These are phyloP conservation scores for Monarcha castaneiventris DNA, from an alignment of 2,113 vertebrate species.

Conservation along the genomic window DNA sequence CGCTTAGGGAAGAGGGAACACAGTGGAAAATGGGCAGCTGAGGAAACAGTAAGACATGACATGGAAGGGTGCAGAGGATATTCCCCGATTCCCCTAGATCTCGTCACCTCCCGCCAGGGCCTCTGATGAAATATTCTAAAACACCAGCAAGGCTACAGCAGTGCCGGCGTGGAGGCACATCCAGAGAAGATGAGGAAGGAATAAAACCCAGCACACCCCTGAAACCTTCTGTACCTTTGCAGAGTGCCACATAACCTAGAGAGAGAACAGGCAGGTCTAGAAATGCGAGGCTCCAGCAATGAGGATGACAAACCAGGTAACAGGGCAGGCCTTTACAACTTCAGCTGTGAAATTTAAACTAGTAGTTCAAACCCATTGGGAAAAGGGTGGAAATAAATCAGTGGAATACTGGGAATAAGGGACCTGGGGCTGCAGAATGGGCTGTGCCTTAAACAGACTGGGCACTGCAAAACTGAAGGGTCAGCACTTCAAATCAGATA, in stretches of 20 bases:
- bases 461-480: not conserved
- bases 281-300: not conserved
- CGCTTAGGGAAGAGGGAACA: not conserved
- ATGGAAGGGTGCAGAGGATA: fast-evolving
- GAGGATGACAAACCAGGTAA: not conserved
- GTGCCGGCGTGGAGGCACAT: fast-evolving
- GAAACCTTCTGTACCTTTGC: not conserved
- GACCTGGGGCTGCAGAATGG: not conserved
- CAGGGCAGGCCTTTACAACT: not conserved
- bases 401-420: not conserved
- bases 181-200: not conserved
- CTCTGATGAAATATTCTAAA: not conserved
- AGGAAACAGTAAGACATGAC: fast-evolving
- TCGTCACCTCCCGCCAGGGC: not conserved
- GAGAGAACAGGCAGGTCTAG: not conserved
- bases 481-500: not conserved
- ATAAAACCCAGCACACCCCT: not conserved
- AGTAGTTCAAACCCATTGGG: not conserved
- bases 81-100: not conserved
- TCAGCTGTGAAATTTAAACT: not conserved
- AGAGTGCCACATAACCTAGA: fast-evolving
- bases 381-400: not conserved
- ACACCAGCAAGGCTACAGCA: not conserved
- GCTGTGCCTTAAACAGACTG: not conserved
- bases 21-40: fast-evolving